Conservation (phyloP, 2,797 vertebrate species). For the Notamacropus eugenii region DNA sequence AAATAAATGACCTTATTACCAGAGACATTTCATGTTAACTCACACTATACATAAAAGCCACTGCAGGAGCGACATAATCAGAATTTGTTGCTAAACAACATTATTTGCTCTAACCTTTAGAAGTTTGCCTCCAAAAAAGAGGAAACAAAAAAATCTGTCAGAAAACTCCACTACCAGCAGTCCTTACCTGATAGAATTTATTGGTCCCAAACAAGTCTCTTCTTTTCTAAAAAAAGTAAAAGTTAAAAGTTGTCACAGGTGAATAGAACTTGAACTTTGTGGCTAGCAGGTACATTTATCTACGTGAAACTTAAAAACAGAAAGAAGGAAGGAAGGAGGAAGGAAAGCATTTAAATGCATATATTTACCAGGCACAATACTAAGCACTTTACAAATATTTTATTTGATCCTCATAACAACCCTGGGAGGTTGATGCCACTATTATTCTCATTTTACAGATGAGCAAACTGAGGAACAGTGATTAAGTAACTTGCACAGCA, state of each 20-base stretch:
- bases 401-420: too few relatives aligned
- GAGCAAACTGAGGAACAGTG: too few relatives aligned
- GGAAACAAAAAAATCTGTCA: neutral
- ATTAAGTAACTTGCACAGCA: too few relatives aligned
- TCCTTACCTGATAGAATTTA: constrained; percentile 76
- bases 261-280: constrained; percentile 50
- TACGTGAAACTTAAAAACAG: constrained; percentile 24
- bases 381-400: too few relatives aligned
- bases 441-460: too few relatives aligned
- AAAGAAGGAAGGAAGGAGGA: neutral
- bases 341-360: too few relatives aligned
- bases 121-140: neutral
- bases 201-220: constrained; percentile 75
- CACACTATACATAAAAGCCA: constrained; percentile 38
- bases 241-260: constrained; percentile 68
- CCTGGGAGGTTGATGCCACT: too few relatives aligned
- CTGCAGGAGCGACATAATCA: constrained; percentile 10
- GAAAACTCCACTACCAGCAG: constrained; percentile 40
- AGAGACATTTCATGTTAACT: constrained; percentile 56
- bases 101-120: neutral
- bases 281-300: constrained; percentile 48
- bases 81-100: constrained; percentile 40
- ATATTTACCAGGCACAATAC: too few relatives aligned
- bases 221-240: constrained; percentile 78
- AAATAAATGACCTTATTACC: constrained; percentile 45